Percentiles rank a stretch among this genome's conserved stretches.
phyloP scores from a whole-genome alignment of 2,888 invertebrate species.

The Ophion obscuratus region DNA sequence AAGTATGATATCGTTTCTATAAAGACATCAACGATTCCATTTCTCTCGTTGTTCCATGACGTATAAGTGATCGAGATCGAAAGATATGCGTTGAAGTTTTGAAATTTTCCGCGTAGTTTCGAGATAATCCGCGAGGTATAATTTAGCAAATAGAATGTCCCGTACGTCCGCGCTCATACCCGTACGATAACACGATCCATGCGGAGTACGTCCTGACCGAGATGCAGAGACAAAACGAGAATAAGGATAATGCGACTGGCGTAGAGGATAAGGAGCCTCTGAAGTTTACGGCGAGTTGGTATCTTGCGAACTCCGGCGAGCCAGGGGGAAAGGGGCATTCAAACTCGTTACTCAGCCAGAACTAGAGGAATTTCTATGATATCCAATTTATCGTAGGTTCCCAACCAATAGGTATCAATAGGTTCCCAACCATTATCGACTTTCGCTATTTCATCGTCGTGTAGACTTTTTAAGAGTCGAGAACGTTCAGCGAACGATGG shows the following conservation, averaged over 20 bases:
- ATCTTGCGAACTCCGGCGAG: background rate
- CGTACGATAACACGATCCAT: too few species aligned
- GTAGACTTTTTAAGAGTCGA: background rate
- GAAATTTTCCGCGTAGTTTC: background rate
- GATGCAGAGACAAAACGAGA: slow-evolving; percentile 51
- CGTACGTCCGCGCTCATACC: too few species aligned
- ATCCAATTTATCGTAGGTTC: slow-evolving; percentile 71
- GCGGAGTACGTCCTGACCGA: slow-evolving; percentile 37
- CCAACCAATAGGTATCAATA: background rate
- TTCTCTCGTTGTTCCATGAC: too few species aligned
- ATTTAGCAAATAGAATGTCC: too few species aligned
- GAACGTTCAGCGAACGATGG: too few species aligned
- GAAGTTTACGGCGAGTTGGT: slow-evolving; percentile 12
- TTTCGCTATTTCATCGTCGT: slow-evolving; percentile 23
- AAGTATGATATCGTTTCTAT: too few species aligned
- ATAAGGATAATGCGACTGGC: slow-evolving; percentile 27
- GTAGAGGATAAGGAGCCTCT: background rate
- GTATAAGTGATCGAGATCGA: too few species aligned
- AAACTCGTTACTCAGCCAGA: slow-evolving; percentile 59
- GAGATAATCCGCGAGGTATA: background rate
- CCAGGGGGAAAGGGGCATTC: slow-evolving; percentile 20
- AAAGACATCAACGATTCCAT: too few species aligned
- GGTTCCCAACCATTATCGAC: slow-evolving; percentile 25
- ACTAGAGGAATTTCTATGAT: slow-evolving; percentile 63
- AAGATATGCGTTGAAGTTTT: too few species aligned